These are phyloP conservation scores for Campoplex capitator DNA, from an alignment of 2,888 invertebrate genomes.

Conservation along the genomic window DNA sequence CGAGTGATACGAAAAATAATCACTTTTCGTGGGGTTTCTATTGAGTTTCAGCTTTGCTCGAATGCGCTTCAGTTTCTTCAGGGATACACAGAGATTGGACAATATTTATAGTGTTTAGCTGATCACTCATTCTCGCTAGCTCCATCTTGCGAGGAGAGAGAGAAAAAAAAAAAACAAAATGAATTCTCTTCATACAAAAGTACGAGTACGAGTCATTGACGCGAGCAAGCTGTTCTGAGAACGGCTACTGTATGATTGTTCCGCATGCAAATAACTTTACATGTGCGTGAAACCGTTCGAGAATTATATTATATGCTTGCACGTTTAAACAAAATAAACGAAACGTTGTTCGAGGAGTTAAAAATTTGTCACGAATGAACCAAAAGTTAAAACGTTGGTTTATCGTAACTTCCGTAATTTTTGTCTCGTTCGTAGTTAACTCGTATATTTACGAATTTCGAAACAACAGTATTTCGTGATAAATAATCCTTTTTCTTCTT, in stretches of 20 bases:
- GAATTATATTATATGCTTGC: not conserved
- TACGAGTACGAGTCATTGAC: constrained; percentile 13
- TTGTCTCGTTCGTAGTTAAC: constrained; percentile 8
- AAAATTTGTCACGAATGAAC: constrained; percentile 5
- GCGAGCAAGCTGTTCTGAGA: constrained; percentile 24
- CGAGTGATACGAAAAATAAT: no score
- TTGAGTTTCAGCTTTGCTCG: not conserved
- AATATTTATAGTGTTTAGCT: not conserved
- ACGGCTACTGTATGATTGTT: constrained; percentile 38
- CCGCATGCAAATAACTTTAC: constrained; percentile 37
- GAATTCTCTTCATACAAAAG: constrained; percentile 21
- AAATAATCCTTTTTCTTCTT: constrained; percentile 19
- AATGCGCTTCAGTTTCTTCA: not conserved
- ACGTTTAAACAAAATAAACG: constrained; percentile 14
- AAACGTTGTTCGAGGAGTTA: constrained; percentile 18
- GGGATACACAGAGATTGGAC: not conserved
- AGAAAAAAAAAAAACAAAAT: not conserved
- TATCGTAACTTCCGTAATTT: constrained; percentile 5
- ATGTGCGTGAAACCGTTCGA: constrained; percentile 15
- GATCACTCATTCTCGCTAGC: constrained; percentile 13
- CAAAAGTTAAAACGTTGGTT: constrained; percentile 18
- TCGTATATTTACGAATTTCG: not conserved
- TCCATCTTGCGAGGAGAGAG: not conserved
- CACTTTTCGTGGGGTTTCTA: not conserved
- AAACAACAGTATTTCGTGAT: not conserved